phyloP scores from a whole-genome alignment of 2,888 invertebrate genomes.

The Brenthis hecate region DNA sequence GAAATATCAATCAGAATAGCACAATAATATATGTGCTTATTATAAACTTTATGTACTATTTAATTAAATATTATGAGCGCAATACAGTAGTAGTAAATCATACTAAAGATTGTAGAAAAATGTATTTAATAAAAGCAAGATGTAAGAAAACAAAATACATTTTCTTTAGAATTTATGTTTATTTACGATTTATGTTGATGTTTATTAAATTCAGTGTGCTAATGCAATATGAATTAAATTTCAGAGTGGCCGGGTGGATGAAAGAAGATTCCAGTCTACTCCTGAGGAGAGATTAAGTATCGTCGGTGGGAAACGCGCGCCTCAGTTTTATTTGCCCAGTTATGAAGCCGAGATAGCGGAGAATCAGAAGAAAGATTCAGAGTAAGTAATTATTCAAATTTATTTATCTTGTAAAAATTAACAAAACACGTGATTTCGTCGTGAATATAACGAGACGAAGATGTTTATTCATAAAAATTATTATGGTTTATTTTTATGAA shows the following conservation, averaged over 20 bases:
- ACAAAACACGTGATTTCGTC: background rate
- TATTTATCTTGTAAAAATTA: background rate
- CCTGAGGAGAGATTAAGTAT: slow-evolving; percentile 95
- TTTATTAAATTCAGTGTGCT: slow-evolving; percentile 8
- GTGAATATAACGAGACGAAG: too few relatives aligned
- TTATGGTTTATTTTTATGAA: too few relatives aligned
- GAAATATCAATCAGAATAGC: too few relatives aligned
- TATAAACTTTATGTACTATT: too few relatives aligned
- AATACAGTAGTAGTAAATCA: too few relatives aligned
- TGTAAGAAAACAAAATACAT: background rate
- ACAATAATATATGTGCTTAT: too few relatives aligned
- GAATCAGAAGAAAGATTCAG: slow-evolving; percentile 97
- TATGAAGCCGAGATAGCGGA: slow-evolving; percentile 98
- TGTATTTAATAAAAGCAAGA: too few relatives aligned
- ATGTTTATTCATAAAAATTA: too few relatives aligned
- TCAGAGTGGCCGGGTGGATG: slow-evolving; percentile 94
- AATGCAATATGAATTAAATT: slow-evolving; percentile 44
- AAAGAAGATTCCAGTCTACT: slow-evolving; percentile 93
- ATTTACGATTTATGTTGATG: background rate
- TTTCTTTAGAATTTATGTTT: background rate
- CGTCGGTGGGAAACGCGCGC: slow-evolving; percentile 98
- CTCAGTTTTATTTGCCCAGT: slow-evolving; percentile 97
- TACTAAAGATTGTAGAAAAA: too few relatives aligned
- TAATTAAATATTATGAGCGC: too few relatives aligned
- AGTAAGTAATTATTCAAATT: slow-evolving; percentile 84